Percentiles rank a stretch among this genome's conserved stretches.
phyloP scores from a whole-genome alignment of 2,797 vertebrate species.

The Danio kyathit region DNA sequence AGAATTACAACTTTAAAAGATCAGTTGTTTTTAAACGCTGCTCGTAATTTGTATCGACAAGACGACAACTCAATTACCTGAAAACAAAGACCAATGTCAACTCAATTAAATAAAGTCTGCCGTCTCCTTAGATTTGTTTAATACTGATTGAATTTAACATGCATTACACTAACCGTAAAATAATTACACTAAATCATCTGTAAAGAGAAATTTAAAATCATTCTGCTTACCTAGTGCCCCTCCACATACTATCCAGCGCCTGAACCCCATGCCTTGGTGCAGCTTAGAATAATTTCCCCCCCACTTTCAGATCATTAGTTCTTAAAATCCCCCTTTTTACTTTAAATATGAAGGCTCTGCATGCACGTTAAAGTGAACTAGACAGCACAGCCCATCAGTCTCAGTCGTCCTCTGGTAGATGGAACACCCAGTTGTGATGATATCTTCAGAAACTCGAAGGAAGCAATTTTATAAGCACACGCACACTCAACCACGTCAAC shows the following conservation, averaged over 20 bases:
- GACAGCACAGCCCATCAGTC: neutral
- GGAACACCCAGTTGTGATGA: conserved; percentile 66
- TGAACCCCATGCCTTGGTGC: conserved; percentile 78
- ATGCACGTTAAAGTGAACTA: conserved; percentile 1
- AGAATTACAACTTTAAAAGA: neutral
- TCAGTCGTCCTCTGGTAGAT: conserved; percentile 38
- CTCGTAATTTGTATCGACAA: neutral
- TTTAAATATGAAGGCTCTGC: neutral
- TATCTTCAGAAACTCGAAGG: conserved; percentile 75
- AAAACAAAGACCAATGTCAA: conserved; percentile 7
- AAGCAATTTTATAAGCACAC: conserved; percentile 75
- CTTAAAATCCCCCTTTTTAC: neutral
- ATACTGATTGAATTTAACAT: conserved; percentile 5
- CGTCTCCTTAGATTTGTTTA: neutral
- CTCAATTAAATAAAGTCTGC: neutral
- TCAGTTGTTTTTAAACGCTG: neutral
- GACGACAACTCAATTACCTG: neutral
- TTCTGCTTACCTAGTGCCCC: conserved; percentile 78
- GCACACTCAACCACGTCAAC: conserved; percentile 68
- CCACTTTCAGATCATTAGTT: neutral
- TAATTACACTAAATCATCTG: neutral
- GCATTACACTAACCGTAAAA: neutral
- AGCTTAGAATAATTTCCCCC: neutral
- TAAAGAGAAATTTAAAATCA: neutral
- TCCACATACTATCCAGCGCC: conserved; percentile 82